phyloP scores from a whole-genome alignment of 2,888 invertebrate genomes.

The Cinara cedri region DNA sequence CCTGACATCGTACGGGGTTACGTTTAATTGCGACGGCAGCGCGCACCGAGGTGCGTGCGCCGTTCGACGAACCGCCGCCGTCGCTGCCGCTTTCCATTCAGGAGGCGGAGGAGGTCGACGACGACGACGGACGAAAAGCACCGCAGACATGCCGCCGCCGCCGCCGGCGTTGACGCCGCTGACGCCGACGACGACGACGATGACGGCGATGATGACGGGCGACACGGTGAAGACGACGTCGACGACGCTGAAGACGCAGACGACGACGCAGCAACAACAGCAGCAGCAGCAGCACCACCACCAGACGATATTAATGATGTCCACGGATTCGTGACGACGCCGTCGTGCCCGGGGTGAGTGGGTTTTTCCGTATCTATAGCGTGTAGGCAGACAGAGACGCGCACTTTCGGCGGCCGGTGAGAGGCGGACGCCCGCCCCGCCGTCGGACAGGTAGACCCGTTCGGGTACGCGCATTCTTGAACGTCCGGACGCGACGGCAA shows the following conservation, averaged over 20 bases:
- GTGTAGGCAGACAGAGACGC: no score
- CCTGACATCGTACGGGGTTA: not conserved
- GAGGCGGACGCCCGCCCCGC: no score
- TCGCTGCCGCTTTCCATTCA: constrained; percentile 16
- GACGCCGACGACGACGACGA: not conserved
- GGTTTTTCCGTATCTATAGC: no score
- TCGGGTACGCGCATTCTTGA: no score
- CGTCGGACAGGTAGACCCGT: no score
- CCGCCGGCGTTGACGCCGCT: constrained; percentile 44
- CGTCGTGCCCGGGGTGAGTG: not conserved
- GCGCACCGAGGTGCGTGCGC: not conserved
- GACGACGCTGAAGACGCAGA: not conserved
- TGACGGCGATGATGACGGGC: not conserved
- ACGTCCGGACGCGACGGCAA: not conserved
- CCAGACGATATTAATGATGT: not conserved
- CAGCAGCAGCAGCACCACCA: no score
- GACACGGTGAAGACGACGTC: not conserved
- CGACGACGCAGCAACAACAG: not conserved
- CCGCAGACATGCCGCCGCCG: constrained; percentile 31
- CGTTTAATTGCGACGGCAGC: constrained; percentile 18
- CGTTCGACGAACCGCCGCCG: constrained; percentile 38
- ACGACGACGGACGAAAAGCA: constrained; percentile 28
- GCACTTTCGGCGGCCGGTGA: no score
- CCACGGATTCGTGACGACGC: constrained; percentile 37
- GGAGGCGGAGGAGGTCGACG: not conserved